Conservation (phyloP, 2,888 invertebrate genomes). For the Alloplasta piceator region DNA sequence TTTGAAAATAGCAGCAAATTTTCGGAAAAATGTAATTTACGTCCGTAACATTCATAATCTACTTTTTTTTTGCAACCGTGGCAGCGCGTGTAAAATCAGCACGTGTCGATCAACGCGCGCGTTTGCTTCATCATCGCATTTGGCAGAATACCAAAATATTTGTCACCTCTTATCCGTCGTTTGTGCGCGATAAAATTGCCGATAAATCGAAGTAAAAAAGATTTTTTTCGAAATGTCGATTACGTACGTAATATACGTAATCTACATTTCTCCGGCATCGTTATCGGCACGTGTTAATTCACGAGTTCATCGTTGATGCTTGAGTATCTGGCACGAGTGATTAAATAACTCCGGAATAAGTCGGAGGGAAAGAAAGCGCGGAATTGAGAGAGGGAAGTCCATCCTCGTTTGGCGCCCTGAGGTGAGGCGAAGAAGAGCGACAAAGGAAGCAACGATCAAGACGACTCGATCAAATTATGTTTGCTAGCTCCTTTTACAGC, state of each 20-base stretch:
- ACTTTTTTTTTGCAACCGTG: conserved; percentile 8
- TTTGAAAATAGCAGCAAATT: no score
- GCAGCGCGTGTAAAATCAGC: conserved; percentile 41
- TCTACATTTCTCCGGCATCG: no score
- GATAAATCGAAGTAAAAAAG: no score
- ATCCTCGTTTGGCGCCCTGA: conserved; percentile 59
- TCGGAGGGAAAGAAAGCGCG: conserved; percentile 52
- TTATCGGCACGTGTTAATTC: conserved; percentile 74
- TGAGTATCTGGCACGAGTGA: conserved; percentile 77
- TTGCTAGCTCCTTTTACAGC: conserved; percentile 13
- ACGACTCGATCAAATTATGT: conserved; percentile 72
- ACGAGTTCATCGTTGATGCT: conserved; percentile 72
- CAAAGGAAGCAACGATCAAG: conserved; percentile 60
- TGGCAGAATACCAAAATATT: no score
- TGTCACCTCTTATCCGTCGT: no score
- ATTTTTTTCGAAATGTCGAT: no score
- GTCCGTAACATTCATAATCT: background rate
- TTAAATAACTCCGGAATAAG: conserved; percentile 73
- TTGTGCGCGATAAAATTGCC: no score
- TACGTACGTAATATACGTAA: no score
- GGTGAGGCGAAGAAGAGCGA: conserved; percentile 21
- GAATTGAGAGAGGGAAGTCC: background rate
- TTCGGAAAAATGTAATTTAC: no score
- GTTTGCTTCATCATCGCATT: no score
- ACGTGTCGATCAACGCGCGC: conserved; percentile 75